phyloP scores from a whole-genome alignment of 1,140 invertebrate species.

The Drosophila ohnishii region DNA sequence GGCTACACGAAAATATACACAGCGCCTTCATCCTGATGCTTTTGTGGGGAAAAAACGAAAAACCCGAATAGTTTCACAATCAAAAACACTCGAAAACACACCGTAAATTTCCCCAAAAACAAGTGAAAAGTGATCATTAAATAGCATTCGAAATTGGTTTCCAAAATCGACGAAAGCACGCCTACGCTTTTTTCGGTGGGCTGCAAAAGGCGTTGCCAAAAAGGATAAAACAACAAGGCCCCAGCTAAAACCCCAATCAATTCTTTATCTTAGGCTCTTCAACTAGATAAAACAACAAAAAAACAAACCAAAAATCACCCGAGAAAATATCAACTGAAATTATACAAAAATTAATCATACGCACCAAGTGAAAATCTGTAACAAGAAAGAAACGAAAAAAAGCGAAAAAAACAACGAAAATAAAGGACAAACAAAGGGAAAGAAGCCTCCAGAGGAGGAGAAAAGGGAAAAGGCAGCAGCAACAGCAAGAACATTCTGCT shows the following conservation, averaged over 20 bases:
- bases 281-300: slow-evolving; percentile 26
- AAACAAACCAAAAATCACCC: slow-evolving; percentile 10
- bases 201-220: slow-evolving; percentile 69
- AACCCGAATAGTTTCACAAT: slow-evolving; percentile 25
- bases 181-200: slow-evolving; percentile 33
- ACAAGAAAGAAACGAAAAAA: slow-evolving; percentile 18
- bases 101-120: slow-evolving; percentile 12
- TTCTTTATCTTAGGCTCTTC: slow-evolving; percentile 12
- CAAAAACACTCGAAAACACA: slow-evolving; percentile 22
- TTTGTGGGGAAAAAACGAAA: slow-evolving; percentile 39
- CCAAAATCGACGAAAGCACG: slow-evolving; percentile 13
- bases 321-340: slow-evolving; percentile 15
- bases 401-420: slow-evolving; percentile 18
- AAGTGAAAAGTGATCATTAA: slow-evolving; percentile 26
- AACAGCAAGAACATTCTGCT: slow-evolving; percentile 52
- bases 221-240: slow-evolving; percentile 39
- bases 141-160: slow-evolving; percentile 14
- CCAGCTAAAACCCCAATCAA: slow-evolving; percentile 18
- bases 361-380: slow-evolving; percentile 38
- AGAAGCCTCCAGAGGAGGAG: slow-evolving; percentile 38
- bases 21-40: slow-evolving; percentile 65
- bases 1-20: slow-evolving; percentile 65
- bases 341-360: slow-evolving; percentile 61
- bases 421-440: slow-evolving; percentile 40
- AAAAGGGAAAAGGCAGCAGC: slow-evolving; percentile 20